Evolutionary conservation across 2,797 vertebrate species (phyloP).

Genomic region (Meriones psammophilus): DNA sequence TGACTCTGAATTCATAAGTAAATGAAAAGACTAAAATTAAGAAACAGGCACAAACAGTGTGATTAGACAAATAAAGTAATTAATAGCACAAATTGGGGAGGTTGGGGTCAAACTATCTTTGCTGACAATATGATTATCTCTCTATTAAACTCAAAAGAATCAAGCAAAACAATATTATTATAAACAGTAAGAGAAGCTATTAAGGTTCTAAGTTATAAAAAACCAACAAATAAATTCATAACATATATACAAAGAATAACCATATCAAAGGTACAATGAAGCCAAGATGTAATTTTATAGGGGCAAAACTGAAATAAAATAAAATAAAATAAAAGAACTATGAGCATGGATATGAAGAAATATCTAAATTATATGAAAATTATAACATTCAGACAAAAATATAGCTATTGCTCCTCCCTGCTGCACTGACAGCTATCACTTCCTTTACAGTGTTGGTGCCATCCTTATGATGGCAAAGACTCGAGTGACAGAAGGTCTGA

Average conservation of each 20-base stretch:
- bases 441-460: not conserved
- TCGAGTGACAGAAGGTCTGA: not conserved
- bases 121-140: slow-evolving; percentile 26
- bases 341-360: slow-evolving; percentile 10
- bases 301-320: slow-evolving; percentile 11
- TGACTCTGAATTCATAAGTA: slow-evolving; percentile 9
- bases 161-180: slow-evolving; percentile 32
- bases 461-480: not conserved
- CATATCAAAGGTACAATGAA: not conserved
- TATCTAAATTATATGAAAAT: not conserved
- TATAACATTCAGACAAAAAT: slow-evolving; percentile 1
- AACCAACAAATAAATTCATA: slow-evolving; percentile 24
- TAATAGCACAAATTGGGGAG: slow-evolving; percentile 36
- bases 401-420: not conserved
- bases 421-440: not conserved
- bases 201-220: slow-evolving; percentile 51
- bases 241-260: not conserved
- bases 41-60: not conserved
- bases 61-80: slow-evolving; percentile 53
- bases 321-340: not conserved
- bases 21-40: slow-evolving; percentile 48
- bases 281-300: slow-evolving; percentile 28
- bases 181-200: not conserved
- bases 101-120: not conserved
- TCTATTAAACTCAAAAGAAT: slow-evolving; percentile 34